Conservation (phyloP, 2,113 vertebrate genomes). For the Nerophis lumbriciformis region DNA sequence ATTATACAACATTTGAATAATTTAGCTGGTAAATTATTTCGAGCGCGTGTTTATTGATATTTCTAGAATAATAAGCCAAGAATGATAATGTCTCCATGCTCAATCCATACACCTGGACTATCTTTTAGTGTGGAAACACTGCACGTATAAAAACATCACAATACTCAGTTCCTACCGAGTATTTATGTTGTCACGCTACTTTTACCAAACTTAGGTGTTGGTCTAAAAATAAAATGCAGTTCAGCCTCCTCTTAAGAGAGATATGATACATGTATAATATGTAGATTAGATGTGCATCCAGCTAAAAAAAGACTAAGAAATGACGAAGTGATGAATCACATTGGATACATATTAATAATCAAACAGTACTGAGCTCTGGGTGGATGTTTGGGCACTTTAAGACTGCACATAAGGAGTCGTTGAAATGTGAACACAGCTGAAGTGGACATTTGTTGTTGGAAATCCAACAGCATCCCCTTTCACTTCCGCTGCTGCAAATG, state of each 20-base stretch:
- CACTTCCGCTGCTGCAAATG: neutral
- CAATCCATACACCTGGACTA: neutral
- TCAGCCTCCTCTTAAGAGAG: too few species aligned
- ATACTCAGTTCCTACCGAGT: neutral
- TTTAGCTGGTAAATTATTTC: neutral
- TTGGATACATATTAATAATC: neutral
- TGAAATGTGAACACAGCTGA: neutral
- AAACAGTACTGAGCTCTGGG: neutral
- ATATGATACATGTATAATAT: neutral
- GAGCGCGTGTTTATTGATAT: neutral
- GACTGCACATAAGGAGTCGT: neutral
- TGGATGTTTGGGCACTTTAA: neutral
- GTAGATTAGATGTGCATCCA: neutral
- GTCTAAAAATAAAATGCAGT: neutral
- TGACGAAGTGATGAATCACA: neutral
- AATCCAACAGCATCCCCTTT: neutral
- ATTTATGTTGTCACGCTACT: neutral
- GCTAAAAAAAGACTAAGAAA: neutral
- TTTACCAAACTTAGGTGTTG: neutral
- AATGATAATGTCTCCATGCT: neutral
- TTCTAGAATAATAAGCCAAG: neutral
- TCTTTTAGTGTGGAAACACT: neutral
- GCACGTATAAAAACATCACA: neutral
- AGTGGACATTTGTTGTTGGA: neutral
- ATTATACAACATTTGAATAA: neutral